Evolutionary conservation across 2,888 invertebrate species (phyloP), one percentile per base, ranked within the genome.

Genomic region (Cenopis cana): DNA sequence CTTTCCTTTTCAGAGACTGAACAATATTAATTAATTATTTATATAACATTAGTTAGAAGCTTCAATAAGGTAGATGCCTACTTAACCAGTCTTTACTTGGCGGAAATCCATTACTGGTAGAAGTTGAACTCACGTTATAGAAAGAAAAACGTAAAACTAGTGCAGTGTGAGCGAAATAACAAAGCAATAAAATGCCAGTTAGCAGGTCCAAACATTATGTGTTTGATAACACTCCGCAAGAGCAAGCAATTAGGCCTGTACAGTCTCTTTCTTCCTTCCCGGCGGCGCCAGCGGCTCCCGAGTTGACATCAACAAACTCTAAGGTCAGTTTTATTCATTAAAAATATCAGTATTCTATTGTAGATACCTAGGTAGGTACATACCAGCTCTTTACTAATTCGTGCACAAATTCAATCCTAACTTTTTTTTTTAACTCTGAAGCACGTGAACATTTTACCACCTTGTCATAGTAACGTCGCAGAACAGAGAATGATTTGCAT

Each of bases 181-280:
- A 88, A 86, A 78, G 79, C 84, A 81, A 87, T 88, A 85, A 88
- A 88, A 81, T 76, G 75, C 78, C 85, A 88, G 85, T 88, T 87
- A 89, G 77, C 78, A 72, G 74, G 73, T 74, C 78, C 76, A 85
- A 89, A 89, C 88, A 89, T 81, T 74, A 72, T 70, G 71, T 82
- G 80, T 83, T 85, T 82, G 80, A 82, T 82, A 85, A 84, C 81
- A 82, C 75, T 62, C 79, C 80, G 81, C 57, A 72, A 49, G 65
- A 57, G 68, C 59, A 61, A 68, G 54, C 74, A 67, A 69, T 76
- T 65, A 66, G 70, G 54, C 57, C 61, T 60, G 60, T 20, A 60
- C 50, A 24, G 62, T 36, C 55, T 33, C 54, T 65, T 59, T 20
- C 46, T 59, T 54, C 17, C 54, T 60, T 24, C n/a, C 29, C 64